Evolutionary conservation across 2,113 vertebrate species (phyloP).

Genomic region (Anoplopoma fimbria): DNA sequence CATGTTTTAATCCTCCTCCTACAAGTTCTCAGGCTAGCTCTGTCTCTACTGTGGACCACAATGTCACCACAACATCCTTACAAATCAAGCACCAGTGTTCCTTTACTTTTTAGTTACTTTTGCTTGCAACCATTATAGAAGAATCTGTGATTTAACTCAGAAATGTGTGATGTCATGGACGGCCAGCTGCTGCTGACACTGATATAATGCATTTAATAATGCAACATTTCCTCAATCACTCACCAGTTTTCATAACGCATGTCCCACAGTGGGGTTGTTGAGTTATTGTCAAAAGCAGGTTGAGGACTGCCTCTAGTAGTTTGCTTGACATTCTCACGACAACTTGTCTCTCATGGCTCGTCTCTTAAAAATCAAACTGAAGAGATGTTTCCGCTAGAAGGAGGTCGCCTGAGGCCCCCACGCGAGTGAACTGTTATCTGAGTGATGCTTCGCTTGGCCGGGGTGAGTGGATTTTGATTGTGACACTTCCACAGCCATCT

Average conservation of each 20-base stretch:
- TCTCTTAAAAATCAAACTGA: constrained; percentile 67
- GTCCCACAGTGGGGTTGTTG: constrained; percentile 4
- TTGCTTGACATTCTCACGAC: background rate
- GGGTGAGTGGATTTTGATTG: constrained; percentile 78
- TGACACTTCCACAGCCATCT: constrained; percentile 83
- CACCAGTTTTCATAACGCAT: constrained; percentile 2
- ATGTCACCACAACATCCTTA: background rate
- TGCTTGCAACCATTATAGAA: background rate
- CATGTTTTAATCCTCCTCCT: background rate
- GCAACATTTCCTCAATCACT: constrained; percentile 10
- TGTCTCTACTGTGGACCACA: background rate
- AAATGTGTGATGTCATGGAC: background rate
- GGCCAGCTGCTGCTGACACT: background rate
- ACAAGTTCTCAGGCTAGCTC: constrained; percentile 27
- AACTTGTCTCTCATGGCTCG: background rate
- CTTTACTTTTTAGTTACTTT: background rate
- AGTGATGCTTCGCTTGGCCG: constrained; percentile 80
- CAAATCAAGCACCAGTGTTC: constrained; percentile 2
- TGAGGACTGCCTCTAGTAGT: constrained; percentile 18
- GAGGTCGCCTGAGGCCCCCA: constrained; percentile 71
- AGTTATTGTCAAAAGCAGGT: constrained; percentile 21
- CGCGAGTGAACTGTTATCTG: constrained; percentile 84
- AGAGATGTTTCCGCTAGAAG: constrained; percentile 69
- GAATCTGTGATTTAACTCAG: constrained; percentile 1
- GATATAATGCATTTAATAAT: constrained; percentile 3